Percentiles rank a stretch among this genome's conserved stretches.
Conservation (phyloP, 2,113 vertebrate genomes). For the Elaphurus davidianus region DNA sequence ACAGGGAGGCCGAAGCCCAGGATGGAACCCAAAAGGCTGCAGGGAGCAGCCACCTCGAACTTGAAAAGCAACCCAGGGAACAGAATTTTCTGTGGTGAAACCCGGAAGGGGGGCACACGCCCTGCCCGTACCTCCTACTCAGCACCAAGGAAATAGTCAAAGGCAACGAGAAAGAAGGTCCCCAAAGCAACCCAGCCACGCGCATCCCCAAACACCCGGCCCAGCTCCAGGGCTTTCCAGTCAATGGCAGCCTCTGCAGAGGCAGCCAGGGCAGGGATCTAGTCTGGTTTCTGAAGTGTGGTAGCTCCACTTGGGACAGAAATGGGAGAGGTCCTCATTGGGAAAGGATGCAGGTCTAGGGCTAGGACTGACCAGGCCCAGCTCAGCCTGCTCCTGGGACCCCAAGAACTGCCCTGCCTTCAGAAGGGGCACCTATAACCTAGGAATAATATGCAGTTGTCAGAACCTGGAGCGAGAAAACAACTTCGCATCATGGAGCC, state of each 20-base stretch:
- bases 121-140: neutral
- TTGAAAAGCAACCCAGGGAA: neutral
- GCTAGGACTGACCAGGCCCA: neutral
- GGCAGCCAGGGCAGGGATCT: neutral
- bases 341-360: neutral
- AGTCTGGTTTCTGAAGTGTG: neutral
- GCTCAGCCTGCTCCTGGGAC: neutral
- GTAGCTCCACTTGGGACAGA: neutral
- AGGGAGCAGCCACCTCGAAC: neutral
- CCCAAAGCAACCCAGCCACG: neutral
- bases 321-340: neutral
- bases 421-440: neutral
- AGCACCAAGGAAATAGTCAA: neutral
- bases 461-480: neutral
- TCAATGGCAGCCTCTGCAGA: neutral
- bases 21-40: neutral
- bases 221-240: neutral
- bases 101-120: neutral
- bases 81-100: neutral
- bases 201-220: accelerated
- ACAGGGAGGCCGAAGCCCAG: neutral
- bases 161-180: neutral
- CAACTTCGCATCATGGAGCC: neutral
- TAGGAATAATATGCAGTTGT: neutral
- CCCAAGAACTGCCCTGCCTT: neutral